Evolutionary conservation across 2,888 invertebrate species (phyloP).

Genomic region (Drosophila melanocephala): DNA sequence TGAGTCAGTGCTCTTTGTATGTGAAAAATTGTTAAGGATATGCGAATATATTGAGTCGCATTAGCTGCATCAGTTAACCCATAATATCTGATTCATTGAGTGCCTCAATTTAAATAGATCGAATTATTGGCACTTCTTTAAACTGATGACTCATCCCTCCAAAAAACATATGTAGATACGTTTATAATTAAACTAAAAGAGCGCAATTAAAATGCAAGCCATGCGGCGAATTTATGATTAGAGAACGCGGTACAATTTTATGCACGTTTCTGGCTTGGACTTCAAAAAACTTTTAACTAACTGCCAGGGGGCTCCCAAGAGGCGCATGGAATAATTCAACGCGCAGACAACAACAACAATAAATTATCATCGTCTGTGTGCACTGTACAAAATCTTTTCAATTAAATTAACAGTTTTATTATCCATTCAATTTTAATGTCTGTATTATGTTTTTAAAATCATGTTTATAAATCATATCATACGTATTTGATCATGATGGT

Average conservation of each 20-base stretch:
- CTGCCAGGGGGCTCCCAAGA: conserved; percentile 34
- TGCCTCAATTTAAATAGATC: conserved; percentile 14
- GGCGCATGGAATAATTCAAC: conserved; percentile 59
- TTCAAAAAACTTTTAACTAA: conserved; percentile 49
- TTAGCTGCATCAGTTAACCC: conserved; percentile 18
- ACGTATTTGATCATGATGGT: no score
- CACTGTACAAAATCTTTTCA: conserved; percentile 27
- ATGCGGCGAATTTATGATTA: conserved; percentile 64
- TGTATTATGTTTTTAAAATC: neutral
- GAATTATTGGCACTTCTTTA: conserved; percentile 3
- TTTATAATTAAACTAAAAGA: conserved; percentile 22
- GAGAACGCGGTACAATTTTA: conserved; percentile 63
- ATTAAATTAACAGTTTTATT: neutral
- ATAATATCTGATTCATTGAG: neutral
- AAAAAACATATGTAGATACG: neutral
- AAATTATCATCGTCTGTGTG: conserved; percentile 39
- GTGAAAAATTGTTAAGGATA: conserved; percentile 10
- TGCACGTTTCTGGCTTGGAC: conserved; percentile 56
- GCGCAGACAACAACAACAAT: conserved; percentile 36
- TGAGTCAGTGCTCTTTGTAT: conserved; percentile 12
- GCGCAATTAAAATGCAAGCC: conserved; percentile 68
- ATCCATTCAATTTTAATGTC: neutral
- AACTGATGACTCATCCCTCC: neutral
- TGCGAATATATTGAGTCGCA: conserved; percentile 7
- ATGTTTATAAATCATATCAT: no score